A percentile compares a stretch with the other conserved stretches of the same genome.
phyloP scores from a whole-genome alignment of 2,888 invertebrate species.

The Teleiodes luculella region DNA sequence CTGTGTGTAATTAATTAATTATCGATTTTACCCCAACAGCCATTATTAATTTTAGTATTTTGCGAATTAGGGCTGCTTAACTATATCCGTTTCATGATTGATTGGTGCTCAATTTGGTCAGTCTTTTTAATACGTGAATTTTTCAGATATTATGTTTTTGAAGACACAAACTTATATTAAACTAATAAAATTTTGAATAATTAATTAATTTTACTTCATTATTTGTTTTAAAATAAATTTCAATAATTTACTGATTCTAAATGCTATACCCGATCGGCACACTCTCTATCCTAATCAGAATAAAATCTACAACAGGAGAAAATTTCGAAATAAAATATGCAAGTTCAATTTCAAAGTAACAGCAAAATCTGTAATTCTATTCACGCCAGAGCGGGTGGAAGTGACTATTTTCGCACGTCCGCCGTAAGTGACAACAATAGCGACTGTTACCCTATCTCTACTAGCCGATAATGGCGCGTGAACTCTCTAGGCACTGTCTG shows the following conservation, averaged over 20 bases:
- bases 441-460: conserved; percentile 60
- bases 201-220: no score
- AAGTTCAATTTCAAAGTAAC: conserved; percentile 33
- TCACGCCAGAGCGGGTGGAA: conserved; percentile 40
- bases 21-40: conserved; percentile 48
- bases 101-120: no score
- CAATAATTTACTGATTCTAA: no score
- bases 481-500: conserved; percentile 60
- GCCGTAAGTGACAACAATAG: conserved; percentile 57
- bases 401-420: conserved; percentile 29
- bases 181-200: no score
- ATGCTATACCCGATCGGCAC: no score
- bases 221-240: no score
- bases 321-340: conserved; percentile 26
- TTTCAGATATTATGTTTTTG: no score
- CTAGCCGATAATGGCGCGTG: conserved; percentile 66
- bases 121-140: no score
- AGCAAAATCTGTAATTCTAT: conserved; percentile 38
- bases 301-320: not conserved
- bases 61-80: not conserved
- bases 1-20: conserved; percentile 72
- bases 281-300: not conserved
- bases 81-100: no score
- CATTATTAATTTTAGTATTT: conserved; percentile 11
- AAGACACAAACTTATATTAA: no score